Evolutionary conservation across 92 coral and sea anemone species (phyloP).

Genomic region (Scolanthus callimorphus): DNA sequence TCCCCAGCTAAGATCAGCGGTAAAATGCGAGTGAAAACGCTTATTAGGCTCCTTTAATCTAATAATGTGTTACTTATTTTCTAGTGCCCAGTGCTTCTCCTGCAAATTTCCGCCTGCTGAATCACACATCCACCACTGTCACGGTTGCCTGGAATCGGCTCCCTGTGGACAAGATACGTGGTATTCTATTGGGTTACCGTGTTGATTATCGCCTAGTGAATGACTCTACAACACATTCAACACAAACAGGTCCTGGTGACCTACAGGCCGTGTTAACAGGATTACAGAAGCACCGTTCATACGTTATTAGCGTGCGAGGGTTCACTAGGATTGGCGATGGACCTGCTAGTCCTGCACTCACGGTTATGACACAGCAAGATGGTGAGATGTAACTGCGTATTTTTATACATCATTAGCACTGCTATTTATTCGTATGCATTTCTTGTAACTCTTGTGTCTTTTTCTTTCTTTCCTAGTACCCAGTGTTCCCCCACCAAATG

Average conservation of each 20-base stretch:
- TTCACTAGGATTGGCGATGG: neutral
- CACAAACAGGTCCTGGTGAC: neutral
- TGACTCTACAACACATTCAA: neutral
- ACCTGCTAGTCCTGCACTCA: neutral
- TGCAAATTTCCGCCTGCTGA: neutral
- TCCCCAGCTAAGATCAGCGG: too few relatives aligned
- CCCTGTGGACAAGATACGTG: neutral
- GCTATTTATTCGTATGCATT: too few relatives aligned
- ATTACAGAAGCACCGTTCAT: neutral
- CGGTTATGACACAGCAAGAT: neutral
- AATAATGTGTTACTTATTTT: too few relatives aligned
- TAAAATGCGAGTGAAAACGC: too few relatives aligned
- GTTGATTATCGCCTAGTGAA: neutral
- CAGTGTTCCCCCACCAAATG: slow-evolving; percentile 21
- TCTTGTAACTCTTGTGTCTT: too few relatives aligned
- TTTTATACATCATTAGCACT: too few relatives aligned
- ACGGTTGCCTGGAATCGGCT: slow-evolving; percentile 4
- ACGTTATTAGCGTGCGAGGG: neutral
- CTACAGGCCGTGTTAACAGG: neutral
- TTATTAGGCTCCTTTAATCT: too few relatives aligned
- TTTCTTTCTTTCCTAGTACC: too few relatives aligned
- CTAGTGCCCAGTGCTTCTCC: slow-evolving; percentile 3
- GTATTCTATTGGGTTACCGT: neutral
- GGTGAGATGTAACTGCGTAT: too few relatives aligned
- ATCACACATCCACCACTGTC: slow-evolving; percentile 8